Base-by-base conservation (phyloP, 2,797 vertebrate genomes). In the Enteromius afrohamiltoni region DNA sequence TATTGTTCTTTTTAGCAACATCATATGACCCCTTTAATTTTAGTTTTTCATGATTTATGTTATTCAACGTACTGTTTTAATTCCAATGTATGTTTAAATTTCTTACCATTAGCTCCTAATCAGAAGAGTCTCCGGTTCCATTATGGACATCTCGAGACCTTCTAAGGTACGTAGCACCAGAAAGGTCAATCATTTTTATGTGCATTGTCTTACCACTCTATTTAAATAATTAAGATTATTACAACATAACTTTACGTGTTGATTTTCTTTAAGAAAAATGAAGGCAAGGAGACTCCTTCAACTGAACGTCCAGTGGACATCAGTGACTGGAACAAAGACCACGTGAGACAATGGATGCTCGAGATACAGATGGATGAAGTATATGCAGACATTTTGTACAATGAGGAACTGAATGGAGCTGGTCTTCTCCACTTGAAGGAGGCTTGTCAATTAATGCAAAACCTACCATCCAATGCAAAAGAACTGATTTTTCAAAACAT, bases 331-430 rank as follows among this genome's bases (percentile, higher is more conserved):
- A 88, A 60, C 79, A 90, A 87, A 88, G 65, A 90, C 60, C 87
- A 94, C 55, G 93, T 93, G 47, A 92, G 14, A 62, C 4, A 87
- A 26, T 94, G 93, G 93, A 78, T 53, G 88, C 79, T 87, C 11
- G 68, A 37, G 0, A 11, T 90, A 82, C 34, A 85, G 13, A 83
- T 91, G 17, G 88, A 88, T 13, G 40, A 34, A 23, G 13, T 19
- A n/a, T 71, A 69, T 88, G 91, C 90, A 49, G 51, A 91, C 17
- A 79, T 85, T 51, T 75, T 94, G 21, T 85, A 91, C 84, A 1
- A 87, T 4, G 3, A 92, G 62, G 64, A 90, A 6, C 86, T 94
- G 65, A 80, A 34, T 62, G 92, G 93, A 8, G 9, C 1, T 1
- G 89, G 78, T 90, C 91, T 93, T 86, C 65, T 92, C 55, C 65